phyloP scores from a whole-genome alignment of 2,888 invertebrate genomes.

The Anoncus sp. region DNA sequence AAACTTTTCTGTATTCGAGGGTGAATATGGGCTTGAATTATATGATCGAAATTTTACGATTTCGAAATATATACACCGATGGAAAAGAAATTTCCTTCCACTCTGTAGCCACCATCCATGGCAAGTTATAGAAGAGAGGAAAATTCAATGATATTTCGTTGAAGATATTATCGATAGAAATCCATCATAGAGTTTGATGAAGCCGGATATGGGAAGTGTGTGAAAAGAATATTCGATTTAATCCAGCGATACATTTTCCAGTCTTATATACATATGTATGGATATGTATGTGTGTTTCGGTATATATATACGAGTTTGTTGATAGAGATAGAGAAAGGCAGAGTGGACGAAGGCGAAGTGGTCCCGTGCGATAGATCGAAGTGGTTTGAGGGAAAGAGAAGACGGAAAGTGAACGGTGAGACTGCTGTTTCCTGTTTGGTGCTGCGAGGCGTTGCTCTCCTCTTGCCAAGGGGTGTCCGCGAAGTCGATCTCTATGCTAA shows the following conservation, averaged over 20 bases:
- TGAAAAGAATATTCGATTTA: constrained; percentile 50
- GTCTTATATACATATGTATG: constrained; percentile 21
- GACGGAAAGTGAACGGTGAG: constrained; percentile 46
- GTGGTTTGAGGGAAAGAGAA: constrained; percentile 40
- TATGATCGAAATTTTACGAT: too few relatives aligned
- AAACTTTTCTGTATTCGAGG: too few relatives aligned
- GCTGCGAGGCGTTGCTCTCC: constrained; percentile 27
- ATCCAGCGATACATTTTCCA: constrained; percentile 44
- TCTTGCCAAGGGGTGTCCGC: constrained; percentile 33
- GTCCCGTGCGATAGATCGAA: constrained; percentile 36
- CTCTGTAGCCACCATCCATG: background rate
- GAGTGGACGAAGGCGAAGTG: constrained; percentile 51
- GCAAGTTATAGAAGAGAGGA: background rate
- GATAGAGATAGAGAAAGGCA: background rate
- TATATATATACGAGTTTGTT: too few relatives aligned
- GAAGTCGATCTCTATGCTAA: constrained; percentile 76
- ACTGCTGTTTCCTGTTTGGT: constrained; percentile 51
- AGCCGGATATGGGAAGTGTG: constrained; percentile 17
- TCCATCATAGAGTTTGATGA: constrained; percentile 43
- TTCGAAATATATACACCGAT: too few relatives aligned
- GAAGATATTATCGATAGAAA: constrained; percentile 40
- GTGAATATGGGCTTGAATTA: too few relatives aligned
- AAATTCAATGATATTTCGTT: constrained; percentile 38
- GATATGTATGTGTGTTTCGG: background rate
- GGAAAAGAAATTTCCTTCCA: background rate